Evolutionary conservation across 92 coral and sea anemone genomes (phyloP).

Genomic region (Palythoa grandiflora): DNA sequence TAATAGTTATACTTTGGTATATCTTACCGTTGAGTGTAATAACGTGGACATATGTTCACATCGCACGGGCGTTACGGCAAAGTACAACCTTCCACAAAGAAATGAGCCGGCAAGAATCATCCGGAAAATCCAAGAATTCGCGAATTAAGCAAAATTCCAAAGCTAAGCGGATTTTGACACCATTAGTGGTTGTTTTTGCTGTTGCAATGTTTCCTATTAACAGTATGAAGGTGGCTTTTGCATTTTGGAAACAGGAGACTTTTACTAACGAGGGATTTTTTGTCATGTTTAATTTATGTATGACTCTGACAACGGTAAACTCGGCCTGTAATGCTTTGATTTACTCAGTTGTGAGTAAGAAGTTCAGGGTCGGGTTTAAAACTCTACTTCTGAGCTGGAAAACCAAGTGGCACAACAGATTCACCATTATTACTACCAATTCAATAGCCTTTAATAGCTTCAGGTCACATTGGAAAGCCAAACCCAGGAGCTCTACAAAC

Average conservation of each 20-base stretch:
- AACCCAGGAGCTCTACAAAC: not conserved
- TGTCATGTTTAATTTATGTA: constrained; percentile 25
- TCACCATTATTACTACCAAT: not conserved
- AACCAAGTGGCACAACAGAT: constrained; percentile 18
- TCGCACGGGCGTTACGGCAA: constrained; percentile 39
- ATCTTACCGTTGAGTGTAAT: constrained; percentile 39
- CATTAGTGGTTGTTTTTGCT: constrained; percentile 28
- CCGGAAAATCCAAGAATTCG: constrained; percentile 24
- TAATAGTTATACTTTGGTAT: constrained; percentile 27
- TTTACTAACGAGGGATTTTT: not conserved
- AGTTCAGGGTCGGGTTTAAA: constrained; percentile 35
- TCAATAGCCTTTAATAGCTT: not conserved
- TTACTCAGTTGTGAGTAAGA: constrained; percentile 23
- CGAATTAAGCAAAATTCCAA: constrained; percentile 33
- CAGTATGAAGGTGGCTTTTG: not conserved
- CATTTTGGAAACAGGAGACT: constrained; percentile 19
- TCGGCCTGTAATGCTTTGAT: constrained; percentile 37
- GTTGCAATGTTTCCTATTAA: constrained; percentile 31
- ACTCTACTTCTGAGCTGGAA: constrained; percentile 41
- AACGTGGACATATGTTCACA: constrained; percentile 40
- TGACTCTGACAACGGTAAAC: constrained; percentile 14
- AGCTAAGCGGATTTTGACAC: constrained; percentile 34
- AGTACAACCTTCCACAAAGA: constrained; percentile 36
- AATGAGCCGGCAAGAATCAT: constrained; percentile 27
- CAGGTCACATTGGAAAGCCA: not conserved